These are phyloP conservation scores for Caenorhabditis sp. DNA, from an alignment of 2,888 invertebrate species.

Conservation along the genomic window DNA sequence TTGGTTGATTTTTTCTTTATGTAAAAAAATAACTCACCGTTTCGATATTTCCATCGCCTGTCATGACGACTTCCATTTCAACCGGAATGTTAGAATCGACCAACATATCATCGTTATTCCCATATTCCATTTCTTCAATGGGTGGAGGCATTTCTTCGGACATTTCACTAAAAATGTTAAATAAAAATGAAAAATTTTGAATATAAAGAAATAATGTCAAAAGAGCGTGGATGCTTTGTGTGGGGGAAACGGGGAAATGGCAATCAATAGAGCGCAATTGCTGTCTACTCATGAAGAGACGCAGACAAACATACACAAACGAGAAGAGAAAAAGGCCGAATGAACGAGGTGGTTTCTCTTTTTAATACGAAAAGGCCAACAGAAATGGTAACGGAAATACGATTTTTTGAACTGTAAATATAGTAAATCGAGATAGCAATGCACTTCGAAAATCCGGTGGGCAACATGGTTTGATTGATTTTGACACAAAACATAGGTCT, in stretches of 20 bases:
- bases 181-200: neutral
- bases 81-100: slow-evolving; percentile 25
- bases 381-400: too few species aligned
- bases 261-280: slow-evolving; percentile 32
- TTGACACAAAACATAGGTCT: too few species aligned
- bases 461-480: too few species aligned
- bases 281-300: slow-evolving; percentile 2
- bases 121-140: slow-evolving; percentile 22
- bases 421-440: too few species aligned
- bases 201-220: neutral
- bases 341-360: neutral
- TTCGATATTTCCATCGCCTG: slow-evolving; percentile 24
- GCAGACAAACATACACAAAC: slow-evolving; percentile 3
- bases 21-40: neutral
- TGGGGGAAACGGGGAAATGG: neutral
- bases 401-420: too few species aligned
- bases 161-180: slow-evolving; percentile 7
- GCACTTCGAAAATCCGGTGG: too few species aligned
- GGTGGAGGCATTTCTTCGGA: slow-evolving; percentile 6
- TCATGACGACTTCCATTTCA: slow-evolving; percentile 37
- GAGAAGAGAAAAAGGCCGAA: neutral
- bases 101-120: neutral
- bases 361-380: neutral
- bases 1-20: too few species aligned
- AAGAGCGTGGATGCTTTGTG: slow-evolving; percentile 3